A percentile compares a stretch with the other conserved stretches of the same genome.
Conservation (phyloP, 2,113 vertebrate species). For the Tupaia tana region DNA sequence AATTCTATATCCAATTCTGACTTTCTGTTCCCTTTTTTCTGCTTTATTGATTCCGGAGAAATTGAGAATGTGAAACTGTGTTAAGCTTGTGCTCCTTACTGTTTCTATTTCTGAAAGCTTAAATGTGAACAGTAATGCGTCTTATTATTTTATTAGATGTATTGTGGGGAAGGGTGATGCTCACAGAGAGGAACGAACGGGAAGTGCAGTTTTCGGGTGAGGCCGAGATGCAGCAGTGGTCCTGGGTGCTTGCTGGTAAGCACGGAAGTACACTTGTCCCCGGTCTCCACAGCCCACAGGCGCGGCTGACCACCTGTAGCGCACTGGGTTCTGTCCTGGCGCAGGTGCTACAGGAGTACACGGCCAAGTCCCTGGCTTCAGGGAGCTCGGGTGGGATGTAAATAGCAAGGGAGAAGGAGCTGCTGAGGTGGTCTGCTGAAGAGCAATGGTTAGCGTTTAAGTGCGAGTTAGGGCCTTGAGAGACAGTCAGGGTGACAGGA, state of each 20-base stretch:
- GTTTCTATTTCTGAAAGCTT: background rate
- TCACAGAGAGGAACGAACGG: background rate
- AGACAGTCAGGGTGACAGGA: background rate
- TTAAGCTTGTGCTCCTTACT: background rate
- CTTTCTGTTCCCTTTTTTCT: conserved; percentile 72
- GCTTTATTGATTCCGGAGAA: conserved; percentile 24
- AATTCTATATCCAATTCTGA: conserved; percentile 78
- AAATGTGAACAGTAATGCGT: background rate
- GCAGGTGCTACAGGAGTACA: background rate
- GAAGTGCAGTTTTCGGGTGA: background rate
- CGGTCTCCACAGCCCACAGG: background rate
- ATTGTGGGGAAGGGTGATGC: background rate
- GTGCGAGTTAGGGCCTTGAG: background rate
- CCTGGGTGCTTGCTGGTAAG: too few relatives aligned
- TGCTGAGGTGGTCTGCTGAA: background rate
- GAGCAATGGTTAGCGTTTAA: fast-evolving
- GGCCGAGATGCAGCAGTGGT: background rate
- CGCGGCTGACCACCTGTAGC: background rate
- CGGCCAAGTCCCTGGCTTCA: background rate
- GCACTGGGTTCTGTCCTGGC: background rate
- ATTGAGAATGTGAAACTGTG: conserved; percentile 12
- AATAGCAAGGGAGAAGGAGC: background rate
- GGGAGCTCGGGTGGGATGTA: background rate
- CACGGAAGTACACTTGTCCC: background rate
- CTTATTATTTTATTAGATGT: background rate